Base-by-base conservation (phyloP, 2,113 vertebrate genomes). In the Vimba vimba region DNA sequence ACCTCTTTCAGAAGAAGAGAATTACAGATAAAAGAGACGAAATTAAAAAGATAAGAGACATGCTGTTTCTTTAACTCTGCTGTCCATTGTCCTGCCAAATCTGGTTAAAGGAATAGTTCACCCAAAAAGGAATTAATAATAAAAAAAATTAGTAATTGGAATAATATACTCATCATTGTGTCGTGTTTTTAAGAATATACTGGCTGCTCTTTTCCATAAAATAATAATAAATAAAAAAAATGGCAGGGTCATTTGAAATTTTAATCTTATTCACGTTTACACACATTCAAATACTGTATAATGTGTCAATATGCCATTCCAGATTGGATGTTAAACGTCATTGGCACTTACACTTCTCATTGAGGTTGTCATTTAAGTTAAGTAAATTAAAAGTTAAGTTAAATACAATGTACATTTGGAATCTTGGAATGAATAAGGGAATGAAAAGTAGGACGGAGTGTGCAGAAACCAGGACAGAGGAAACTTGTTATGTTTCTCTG, bases 401-500 rank as follows among this genome's bases (percentile, higher is more conserved):
- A 19, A 64, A 60, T 9, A 60, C 68, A 68, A 52, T 43, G 21
- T 52, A 12, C 43, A 23, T 19, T 69, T 68, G 27, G 62, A 69
- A 50, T 66, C 36, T 25, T 47, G n/a, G 9, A 66, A 8, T 74
- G 27, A 76, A 75, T 23, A 45, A 30, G 81, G 88, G 81, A 75
- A 89, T 87, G 89, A 86, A 91, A 94, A 94, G 86, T 94, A 91
- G 93, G 91, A 91, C 92, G 91, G 90, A 92, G 93, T 93, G 39
- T 92, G 90, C 91, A 92, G 50, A 94, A 96, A 95, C 95, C 93
- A 93, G 93, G 94, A 95, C 94, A 91, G 93, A 39, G 92, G 94
- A 93, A 93, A 92, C 92, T 93, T 86, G 94, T 90, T 88, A 93
- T 62, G 52, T 79, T 93, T 93, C 91, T 89, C 66, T 90, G 91